Conservation (phyloP, 2,888 invertebrate genomes). For the Apamea crenata region DNA sequence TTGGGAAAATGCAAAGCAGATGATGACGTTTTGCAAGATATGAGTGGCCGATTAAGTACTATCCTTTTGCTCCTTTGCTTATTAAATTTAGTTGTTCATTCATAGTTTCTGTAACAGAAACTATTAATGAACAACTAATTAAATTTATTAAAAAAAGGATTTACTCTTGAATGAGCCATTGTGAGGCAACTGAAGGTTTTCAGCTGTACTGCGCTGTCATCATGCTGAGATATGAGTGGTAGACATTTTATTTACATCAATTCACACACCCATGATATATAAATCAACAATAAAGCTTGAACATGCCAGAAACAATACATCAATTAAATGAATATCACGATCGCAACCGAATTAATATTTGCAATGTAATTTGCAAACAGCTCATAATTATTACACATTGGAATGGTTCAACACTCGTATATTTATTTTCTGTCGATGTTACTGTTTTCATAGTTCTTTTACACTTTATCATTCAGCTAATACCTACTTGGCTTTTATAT, state of each 20-base stretch:
- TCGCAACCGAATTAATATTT: slow-evolving; percentile 35
- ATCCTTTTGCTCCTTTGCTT: no score
- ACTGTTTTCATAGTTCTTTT: not conserved
- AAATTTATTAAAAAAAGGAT: no score
- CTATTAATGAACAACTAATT: not conserved
- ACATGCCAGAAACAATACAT: slow-evolving; percentile 29
- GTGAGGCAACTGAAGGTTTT: slow-evolving; percentile 84
- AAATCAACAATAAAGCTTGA: slow-evolving; percentile 15
- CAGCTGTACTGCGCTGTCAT: slow-evolving; percentile 89
- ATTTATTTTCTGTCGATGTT: not conserved
- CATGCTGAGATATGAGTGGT: slow-evolving; percentile 64
- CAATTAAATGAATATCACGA: slow-evolving; percentile 22
- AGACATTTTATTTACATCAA: slow-evolving; percentile 22
- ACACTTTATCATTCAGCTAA: not conserved
- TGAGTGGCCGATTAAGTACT: slow-evolving; percentile 34
- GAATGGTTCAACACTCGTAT: slow-evolving; percentile 11
- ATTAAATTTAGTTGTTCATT: no score
- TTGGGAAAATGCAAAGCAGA: no score
- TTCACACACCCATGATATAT: not conserved
- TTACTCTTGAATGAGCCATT: slow-evolving; percentile 72
- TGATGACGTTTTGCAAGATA: no score
- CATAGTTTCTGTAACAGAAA: slow-evolving; percentile 21
- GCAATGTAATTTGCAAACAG: slow-evolving; percentile 21
- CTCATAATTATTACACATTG: slow-evolving; percentile 5
- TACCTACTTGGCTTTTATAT: not conserved